Conservation (phyloP, 2,797 vertebrate species). For the Sebastes oblongus region DNA sequence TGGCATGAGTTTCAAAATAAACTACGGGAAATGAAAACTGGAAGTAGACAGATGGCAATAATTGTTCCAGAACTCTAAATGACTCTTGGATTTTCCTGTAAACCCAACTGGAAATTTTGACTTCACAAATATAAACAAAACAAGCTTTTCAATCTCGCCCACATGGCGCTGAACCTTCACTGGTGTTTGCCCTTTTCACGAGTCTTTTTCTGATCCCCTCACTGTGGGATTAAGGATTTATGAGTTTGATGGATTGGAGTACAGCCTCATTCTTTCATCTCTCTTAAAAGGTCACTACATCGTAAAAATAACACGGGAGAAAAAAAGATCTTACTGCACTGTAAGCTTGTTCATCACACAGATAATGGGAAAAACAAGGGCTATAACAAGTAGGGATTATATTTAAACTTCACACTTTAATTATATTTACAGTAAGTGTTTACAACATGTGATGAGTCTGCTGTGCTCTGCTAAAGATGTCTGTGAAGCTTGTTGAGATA, state of each 20-base stretch:
- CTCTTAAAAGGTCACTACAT: conserved; percentile 59
- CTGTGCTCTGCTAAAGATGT: background rate
- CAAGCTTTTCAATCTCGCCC: conserved; percentile 27
- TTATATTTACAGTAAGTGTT: background rate
- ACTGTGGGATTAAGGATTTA: conserved; percentile 59
- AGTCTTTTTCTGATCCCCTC: conserved; percentile 45
- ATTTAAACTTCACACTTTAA: background rate
- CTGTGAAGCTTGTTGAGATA: conserved; percentile 21
- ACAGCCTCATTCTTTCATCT: conserved; percentile 52
- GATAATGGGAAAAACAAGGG: background rate
- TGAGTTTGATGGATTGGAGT: conserved; percentile 60
- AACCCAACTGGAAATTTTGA: conserved; percentile 46
- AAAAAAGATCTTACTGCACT: conserved; percentile 3
- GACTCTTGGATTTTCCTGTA: conserved; percentile 14
- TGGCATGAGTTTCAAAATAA: conserved; percentile 9
- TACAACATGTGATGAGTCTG: conserved; percentile 5
- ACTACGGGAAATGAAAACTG: background rate
- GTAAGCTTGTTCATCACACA: conserved; percentile 3
- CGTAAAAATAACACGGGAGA: conserved; percentile 45
- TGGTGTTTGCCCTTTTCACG: conserved; percentile 47
- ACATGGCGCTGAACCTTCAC: conserved; percentile 1
- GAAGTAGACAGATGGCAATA: background rate
- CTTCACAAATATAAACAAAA: conserved; percentile 31
- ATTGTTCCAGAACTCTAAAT: conserved; percentile 5
- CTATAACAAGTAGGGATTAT: background rate